Evolutionary conservation across 2,797 vertebrate genomes (phyloP).

Genomic region (Sorex maritimensis): DNA sequence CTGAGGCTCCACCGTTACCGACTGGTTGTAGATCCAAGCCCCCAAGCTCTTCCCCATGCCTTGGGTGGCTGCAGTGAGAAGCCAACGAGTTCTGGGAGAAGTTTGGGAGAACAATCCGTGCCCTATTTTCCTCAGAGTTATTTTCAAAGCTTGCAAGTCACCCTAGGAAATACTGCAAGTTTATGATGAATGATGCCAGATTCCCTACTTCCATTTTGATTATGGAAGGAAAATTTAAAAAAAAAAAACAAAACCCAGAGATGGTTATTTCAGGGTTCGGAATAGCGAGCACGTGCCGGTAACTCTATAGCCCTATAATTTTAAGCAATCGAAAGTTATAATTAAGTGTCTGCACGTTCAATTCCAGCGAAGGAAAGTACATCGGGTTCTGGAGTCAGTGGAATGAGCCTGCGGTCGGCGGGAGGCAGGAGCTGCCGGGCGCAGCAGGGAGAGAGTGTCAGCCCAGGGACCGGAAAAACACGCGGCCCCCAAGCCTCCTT

Average conservation of each 20-base stretch:
- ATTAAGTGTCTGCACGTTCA: slow-evolving; percentile 82
- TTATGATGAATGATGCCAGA: background rate
- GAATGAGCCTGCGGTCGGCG: background rate
- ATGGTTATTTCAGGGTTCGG: slow-evolving; percentile 71
- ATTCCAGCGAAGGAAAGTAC: slow-evolving; percentile 69
- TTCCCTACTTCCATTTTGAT: slow-evolving; percentile 28
- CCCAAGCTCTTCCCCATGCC: background rate
- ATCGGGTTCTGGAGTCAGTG: slow-evolving; percentile 50
- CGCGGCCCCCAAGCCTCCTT: background rate
- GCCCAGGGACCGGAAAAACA: background rate
- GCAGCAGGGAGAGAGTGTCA: fast-evolving
- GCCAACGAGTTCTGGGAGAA: background rate
- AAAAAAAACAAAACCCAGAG: background rate
- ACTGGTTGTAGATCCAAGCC: background rate
- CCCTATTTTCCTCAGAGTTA: background rate
- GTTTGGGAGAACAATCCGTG: background rate
- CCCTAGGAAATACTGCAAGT: background rate
- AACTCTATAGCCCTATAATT: slow-evolving; percentile 73
- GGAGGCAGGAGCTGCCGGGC: background rate
- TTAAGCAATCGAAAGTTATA: slow-evolving; percentile 71
- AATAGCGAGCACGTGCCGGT: slow-evolving; percentile 65
- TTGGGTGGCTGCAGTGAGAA: background rate
- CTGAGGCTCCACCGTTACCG: background rate
- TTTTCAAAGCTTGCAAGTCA: slow-evolving; percentile 2
- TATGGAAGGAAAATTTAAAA: background rate